A percentile compares a stretch with the other conserved stretches of the same genome.
phyloP scores from a whole-genome alignment of 1,140 invertebrate genomes.

The Macrotrachela quadricornifera region DNA sequence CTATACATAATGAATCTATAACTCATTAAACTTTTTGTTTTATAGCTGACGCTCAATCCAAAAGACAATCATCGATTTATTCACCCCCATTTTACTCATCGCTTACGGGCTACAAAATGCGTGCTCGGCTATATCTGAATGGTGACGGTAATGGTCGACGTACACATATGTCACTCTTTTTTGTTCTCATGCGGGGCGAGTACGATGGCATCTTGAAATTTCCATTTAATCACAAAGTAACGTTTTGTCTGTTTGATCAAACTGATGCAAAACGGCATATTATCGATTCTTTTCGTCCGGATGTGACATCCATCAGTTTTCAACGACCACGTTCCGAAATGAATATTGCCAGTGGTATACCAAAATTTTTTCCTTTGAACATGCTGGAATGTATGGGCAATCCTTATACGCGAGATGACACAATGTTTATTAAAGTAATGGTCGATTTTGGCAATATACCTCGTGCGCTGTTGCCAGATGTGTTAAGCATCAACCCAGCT shows the following conservation, averaged over 20 bases:
- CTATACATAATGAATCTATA: too few relatives aligned
- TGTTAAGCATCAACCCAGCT: too few relatives aligned
- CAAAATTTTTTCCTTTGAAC: neutral
- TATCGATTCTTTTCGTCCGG: slow-evolving; percentile 12
- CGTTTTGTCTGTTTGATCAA: slow-evolving; percentile 14
- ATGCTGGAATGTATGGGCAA: neutral
- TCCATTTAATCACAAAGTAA: slow-evolving; percentile 17
- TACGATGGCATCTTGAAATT: slow-evolving; percentile 15
- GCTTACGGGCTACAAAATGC: slow-evolving; percentile 18
- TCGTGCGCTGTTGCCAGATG: neutral
- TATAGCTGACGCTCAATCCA: slow-evolving; percentile 13
- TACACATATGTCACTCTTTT: slow-evolving; percentile 7
- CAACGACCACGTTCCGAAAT: neutral
- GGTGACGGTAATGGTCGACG: slow-evolving; percentile 8
- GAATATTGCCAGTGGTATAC: slow-evolving; percentile 3
- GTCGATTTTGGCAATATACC: slow-evolving; percentile 1
- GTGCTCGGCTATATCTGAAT: slow-evolving; percentile 2
- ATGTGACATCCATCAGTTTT: slow-evolving; percentile 1
- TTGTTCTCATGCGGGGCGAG: slow-evolving; percentile 7
- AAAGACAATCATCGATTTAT: slow-evolving; percentile 17
- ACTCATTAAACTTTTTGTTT: too few relatives aligned
- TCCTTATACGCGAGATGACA: neutral
- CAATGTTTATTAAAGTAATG: slow-evolving; percentile 3
- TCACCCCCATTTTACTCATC: slow-evolving; percentile 24
- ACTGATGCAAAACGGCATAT: neutral